Evolutionary conservation across 2,113 vertebrate genomes (phyloP), one percentile per base, ranked within the genome.

Genomic region (Coptodon bakossiorum): DNA sequence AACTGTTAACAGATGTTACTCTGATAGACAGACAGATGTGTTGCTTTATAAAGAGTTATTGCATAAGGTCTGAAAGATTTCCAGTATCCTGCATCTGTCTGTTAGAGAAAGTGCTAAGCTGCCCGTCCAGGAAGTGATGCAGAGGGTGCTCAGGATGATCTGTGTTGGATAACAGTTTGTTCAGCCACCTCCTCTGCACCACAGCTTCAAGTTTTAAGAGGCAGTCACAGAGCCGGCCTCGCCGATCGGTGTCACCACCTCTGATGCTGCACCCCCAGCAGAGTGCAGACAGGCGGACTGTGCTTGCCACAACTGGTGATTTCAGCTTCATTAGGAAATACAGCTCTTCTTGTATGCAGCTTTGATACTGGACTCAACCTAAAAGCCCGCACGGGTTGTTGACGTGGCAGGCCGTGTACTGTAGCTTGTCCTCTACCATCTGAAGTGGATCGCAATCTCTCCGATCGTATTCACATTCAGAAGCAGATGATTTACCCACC

Each of bases 381-480:
- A 14, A 16, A 59, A 31, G 1, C 13, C 68, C 1, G 0, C 0
- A 11, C 4, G 4, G 40, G 68, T 45, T 45, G 68, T 27, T 45
- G 68, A 16, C 22, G 66, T 9, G n/a, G 1, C 19, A 0, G 12
- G 68, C 13, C 10, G 22, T 68, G 17, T 3, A 63, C 9, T 0
- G 12, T 16, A 24, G 66, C 66, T 63, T 11, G 59, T 1, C 7
- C 11, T 76, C 68, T 48, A 5, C 13, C 22, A 7, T 76, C 24
- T 76, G 24, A 50, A 31, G 71, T 31, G 2, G 24, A 7, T 76
- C 4, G 8, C 71, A 48, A 50, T 31, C 9, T 31, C 43, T 12
- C 71, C 6, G 3, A 29, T 50, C 0, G 0, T 50, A 29, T 45
- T 29, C 71, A 0, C 24, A 31, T 50, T 76, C 71, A 31, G 71